Evolutionary conservation across 64 coral and sea anemone genomes (phyloP).

Genomic region (Stichodactyla mertensii): DNA sequence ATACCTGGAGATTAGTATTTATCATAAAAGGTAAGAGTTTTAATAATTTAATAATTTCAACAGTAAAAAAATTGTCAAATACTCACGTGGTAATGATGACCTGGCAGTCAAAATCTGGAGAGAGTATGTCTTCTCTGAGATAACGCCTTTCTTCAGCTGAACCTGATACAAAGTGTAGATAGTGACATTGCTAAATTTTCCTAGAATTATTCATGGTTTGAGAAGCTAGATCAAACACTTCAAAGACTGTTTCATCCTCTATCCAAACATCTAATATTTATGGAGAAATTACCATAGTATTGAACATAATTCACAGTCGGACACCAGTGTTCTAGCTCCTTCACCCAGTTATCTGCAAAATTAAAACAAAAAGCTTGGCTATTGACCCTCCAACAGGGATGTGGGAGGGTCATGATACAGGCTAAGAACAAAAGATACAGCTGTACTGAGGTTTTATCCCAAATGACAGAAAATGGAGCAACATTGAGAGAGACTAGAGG

Average conservation of each 20-base stretch:
- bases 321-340: slow-evolving; percentile 78
- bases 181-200: too few species aligned
- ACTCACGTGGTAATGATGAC: slow-evolving; percentile 94
- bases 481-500: too few species aligned
- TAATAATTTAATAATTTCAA: too few species aligned
- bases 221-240: too few species aligned
- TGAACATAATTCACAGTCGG: slow-evolving; percentile 73
- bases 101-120: slow-evolving; percentile 31
- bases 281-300: slow-evolving; percentile 66
- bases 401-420: too few species aligned
- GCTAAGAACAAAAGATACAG: too few species aligned
- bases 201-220: too few species aligned
- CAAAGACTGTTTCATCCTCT: background rate
- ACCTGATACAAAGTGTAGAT: slow-evolving; percentile 14
- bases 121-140: slow-evolving; percentile 44
- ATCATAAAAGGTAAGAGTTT: too few species aligned
- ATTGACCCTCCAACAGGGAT: too few species aligned
- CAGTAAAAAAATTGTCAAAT: background rate
- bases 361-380: background rate
- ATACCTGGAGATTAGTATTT: slow-evolving; percentile 22
- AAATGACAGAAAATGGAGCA: too few species aligned
- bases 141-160: slow-evolving; percentile 50
- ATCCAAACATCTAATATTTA: background rate
- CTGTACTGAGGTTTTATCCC: too few species aligned
- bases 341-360: slow-evolving; percentile 86